Evolutionary conservation across 2,113 vertebrate species (phyloP), one percentile per base, ranked within the genome.

Genomic region (Australoheros scitulus): DNA sequence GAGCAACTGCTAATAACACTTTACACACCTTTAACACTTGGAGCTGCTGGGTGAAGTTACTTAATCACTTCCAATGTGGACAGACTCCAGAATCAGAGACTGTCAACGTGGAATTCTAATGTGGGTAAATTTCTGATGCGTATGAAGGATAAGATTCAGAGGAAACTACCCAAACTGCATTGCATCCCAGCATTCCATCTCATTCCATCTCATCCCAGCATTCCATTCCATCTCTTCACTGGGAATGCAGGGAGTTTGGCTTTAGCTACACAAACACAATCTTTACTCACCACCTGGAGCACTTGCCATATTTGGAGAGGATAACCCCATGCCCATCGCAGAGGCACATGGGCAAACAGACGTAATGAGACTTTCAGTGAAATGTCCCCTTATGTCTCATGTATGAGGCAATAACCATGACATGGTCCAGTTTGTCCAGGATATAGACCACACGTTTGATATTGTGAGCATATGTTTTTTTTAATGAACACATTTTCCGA

Each of bases 1-100:
- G 80, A 75, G 76, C 84, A 91, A 77, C 87, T 75, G 85, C 88
- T 85, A 87, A 91, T 92, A 89, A 87, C 87, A 84, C 76, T 91
- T 86, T 91, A 82, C 76, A 84, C 90, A 91, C 78, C 50, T 90
- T 83, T 84, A 88, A 91, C 84, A 79, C 83, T 82, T 6, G 47
- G 36, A 87, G 83, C 83, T 79, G 78, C 50, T n/a, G 47, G 84
- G 81, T 83, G 79, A 89, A 82, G 82, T 74, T 52, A 59, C 79
- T 84, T 92, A 94, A 92, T 91, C 72, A 76, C 77, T 85, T 55
- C 70, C 65, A 79, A 84, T 86, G 72, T n/a, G n/a, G 70, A 61
- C 3, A 61, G 29, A 82, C 36, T 57, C 11, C n/a, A 81, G n/a
- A 59, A 68, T 55, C 57, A 57, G 41, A 63, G 2, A 47, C 43